A percentile compares a stretch with the other conserved stretches of the same genome.
phyloP scores from a whole-genome alignment of 2,888 invertebrate genomes.

The Lasiommata megera region DNA sequence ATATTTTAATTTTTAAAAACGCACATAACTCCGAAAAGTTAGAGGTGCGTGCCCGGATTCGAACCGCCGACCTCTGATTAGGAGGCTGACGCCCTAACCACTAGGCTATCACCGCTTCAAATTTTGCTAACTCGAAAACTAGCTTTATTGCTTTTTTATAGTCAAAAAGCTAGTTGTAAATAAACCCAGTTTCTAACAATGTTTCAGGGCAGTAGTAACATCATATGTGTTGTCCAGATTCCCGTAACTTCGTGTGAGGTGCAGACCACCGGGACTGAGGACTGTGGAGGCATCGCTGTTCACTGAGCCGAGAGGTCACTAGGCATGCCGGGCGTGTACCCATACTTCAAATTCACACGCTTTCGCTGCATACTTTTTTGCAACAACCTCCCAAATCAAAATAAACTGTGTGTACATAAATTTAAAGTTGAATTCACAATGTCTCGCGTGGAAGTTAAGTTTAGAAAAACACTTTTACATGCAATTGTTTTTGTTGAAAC shows the following conservation, averaged over 20 bases:
- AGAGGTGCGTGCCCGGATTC: no score
- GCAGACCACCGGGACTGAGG: slow-evolving; percentile 46
- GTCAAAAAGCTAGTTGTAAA: no score
- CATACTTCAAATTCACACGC: slow-evolving; percentile 41
- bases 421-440: neutral
- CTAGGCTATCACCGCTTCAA: no score
- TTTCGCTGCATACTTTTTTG: slow-evolving; percentile 20
- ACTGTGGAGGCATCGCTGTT: slow-evolving; percentile 54
- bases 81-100: no score
- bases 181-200: no score
- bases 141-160: no score
- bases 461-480: slow-evolving; percentile 12
- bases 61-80: no score
- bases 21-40: no score
- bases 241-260: slow-evolving; percentile 52
- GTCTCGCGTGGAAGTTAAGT: slow-evolving; percentile 2
- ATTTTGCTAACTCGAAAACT: no score
- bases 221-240: slow-evolving; percentile 22
- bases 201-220: neutral
- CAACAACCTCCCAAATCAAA: neutral
- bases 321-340: slow-evolving; percentile 37
- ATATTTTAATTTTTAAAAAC: no score
- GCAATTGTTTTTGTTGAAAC: slow-evolving; percentile 41
- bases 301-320: slow-evolving; percentile 54
- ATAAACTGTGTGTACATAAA: neutral